A percentile compares a stretch with the other conserved stretches of the same genome.
phyloP scores from a whole-genome alignment of 2,888 invertebrate species.

The Pandemis heparana region DNA sequence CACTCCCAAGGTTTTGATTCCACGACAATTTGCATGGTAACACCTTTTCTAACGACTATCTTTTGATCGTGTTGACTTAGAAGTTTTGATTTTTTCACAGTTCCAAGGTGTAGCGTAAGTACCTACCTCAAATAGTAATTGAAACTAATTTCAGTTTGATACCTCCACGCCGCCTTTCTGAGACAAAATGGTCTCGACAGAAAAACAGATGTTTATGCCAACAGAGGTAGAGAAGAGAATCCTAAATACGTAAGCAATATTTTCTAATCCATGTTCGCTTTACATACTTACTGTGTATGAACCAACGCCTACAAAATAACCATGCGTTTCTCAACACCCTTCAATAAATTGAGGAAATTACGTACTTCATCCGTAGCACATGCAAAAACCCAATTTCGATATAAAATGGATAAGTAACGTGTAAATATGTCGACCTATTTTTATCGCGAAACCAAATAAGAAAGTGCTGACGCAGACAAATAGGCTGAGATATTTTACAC shows the following conservation, averaged over 20 bases:
- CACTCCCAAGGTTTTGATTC: no score
- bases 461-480: background rate
- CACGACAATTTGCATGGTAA: no score
- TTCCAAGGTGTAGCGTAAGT: no score
- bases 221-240: no score
- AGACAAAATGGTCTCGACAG: no score
- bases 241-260: background rate
- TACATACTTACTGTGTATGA: background rate
- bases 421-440: background rate
- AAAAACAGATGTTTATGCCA: no score
- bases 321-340: background rate
- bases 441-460: background rate
- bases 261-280: background rate
- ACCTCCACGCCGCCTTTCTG: no score
- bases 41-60: no score
- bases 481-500: background rate
- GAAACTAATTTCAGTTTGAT: no score
- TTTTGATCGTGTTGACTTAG: no score
- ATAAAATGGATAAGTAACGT: background rate
- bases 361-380: background rate
- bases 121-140: no score
- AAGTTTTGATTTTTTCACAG: no score
- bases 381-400: background rate
- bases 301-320: background rate
- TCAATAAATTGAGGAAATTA: slow-evolving; percentile 3